Percentiles rank a stretch among this genome's conserved stretches.
phyloP scores from a whole-genome alignment of 1,140 invertebrate species.

The Papilio helenus region DNA sequence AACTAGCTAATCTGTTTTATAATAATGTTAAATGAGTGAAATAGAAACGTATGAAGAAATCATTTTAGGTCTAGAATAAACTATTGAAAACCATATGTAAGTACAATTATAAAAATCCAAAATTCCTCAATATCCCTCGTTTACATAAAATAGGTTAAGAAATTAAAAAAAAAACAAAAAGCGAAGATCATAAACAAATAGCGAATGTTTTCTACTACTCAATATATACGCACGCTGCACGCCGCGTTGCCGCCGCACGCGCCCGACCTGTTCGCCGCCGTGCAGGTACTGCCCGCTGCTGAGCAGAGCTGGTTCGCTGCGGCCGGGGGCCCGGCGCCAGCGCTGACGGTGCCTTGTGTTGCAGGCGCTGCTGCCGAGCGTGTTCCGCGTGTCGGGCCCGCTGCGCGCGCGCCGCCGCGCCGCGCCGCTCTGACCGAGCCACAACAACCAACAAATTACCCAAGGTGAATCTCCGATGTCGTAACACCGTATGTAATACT shows the following conservation, averaged over 20 bases:
- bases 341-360: neutral
- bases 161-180: neutral
- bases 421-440: neutral
- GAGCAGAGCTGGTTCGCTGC: too few relatives aligned
- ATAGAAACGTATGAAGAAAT: neutral
- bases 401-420: constrained; percentile 42
- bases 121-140: too few relatives aligned
- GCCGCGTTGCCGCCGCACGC: constrained; percentile 86
- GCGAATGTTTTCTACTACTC: constrained; percentile 26
- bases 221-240: constrained; percentile 86
- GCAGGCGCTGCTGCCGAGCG: constrained; percentile 79
- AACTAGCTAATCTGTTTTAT: too few relatives aligned
- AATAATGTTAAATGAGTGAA: neutral
- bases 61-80: too few relatives aligned
- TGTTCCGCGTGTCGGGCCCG: constrained; percentile 59
- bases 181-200: neutral
- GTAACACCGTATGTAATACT: neutral
- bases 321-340: too few relatives aligned
- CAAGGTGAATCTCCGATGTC: neutral
- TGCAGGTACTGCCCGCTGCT: neutral
- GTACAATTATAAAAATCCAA: neutral
- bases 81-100: neutral
- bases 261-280: constrained; percentile 81
- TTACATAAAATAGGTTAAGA: neutral
- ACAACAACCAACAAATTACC: too few relatives aligned